Conservation (phyloP, 1,140 invertebrate species). For the Microplitis mediator region DNA sequence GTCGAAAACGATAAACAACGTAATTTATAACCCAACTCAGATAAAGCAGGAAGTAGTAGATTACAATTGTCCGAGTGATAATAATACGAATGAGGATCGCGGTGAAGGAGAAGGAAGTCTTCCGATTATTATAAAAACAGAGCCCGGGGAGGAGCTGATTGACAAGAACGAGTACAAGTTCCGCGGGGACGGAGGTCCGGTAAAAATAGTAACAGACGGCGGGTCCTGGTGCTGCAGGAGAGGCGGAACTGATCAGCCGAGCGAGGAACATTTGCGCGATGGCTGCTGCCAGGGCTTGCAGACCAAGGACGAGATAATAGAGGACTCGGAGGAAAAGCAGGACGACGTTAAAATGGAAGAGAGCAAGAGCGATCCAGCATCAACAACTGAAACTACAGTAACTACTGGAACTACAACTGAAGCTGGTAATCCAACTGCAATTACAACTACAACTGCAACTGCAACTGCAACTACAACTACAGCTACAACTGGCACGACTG, state of each 20-base stretch:
- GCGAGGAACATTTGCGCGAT: conserved; percentile 73
- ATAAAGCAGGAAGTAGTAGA: conserved; percentile 50
- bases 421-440: conserved; percentile 33
- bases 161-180: conserved; percentile 57
- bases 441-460: conserved; percentile 37
- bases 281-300: conserved; percentile 74
- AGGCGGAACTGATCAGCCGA: conserved; percentile 71
- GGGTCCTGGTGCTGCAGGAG: conserved; percentile 75
- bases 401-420: too few species aligned
- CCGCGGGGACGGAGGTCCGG: conserved; percentile 71
- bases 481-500: conserved; percentile 23
- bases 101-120: conserved; percentile 37
- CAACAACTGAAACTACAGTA: too few species aligned
- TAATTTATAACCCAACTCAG: conserved; percentile 40
- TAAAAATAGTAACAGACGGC: conserved; percentile 63
- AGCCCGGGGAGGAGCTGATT: conserved; percentile 39
- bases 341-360: conserved; percentile 39
- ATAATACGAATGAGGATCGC: conserved; percentile 24
- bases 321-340: conserved; percentile 49
- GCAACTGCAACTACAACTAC: not conserved
- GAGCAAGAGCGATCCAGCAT: conserved; percentile 37
- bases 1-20: not conserved
- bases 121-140: conserved; percentile 42
- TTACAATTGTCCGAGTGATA: conserved; percentile 37
- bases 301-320: conserved; percentile 72